Evolutionary conservation across 2,113 vertebrate species (phyloP), one percentile per base, ranked within the genome.

Genomic region (Vombatus ursinus): DNA sequence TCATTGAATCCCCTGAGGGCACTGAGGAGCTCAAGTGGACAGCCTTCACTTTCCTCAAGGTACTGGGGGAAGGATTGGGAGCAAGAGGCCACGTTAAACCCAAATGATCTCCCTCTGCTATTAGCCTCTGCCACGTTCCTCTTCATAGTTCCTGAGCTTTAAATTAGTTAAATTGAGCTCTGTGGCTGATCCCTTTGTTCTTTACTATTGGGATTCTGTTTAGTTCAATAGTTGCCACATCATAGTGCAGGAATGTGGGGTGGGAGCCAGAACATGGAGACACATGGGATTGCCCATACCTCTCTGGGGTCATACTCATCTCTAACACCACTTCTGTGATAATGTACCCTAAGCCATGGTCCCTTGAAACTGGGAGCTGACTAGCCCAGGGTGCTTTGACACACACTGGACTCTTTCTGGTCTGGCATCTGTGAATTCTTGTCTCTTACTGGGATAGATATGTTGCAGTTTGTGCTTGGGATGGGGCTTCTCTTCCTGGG

Each of bases 1-100:
- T 99, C 95, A 99, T 99, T 0, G 99, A 99, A 98, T 99, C 99
- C 93, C 99, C 99, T 0, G 99, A 99, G 98, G 99, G 99, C 94
- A 99, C 99, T 0, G 99, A 99, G 97, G 99, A 99, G 98, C 99
- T 99, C 44, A 99, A 99, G 97, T 99, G 99, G 99, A 99, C 99
- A 0, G 99, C 99, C 0, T 99, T 99, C 98, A 99, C 99, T 19
- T 99, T 99, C 98, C 99, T 99, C 77, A 99, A 99, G 99, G 99
- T 99, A 48, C 93, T 31, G 5, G 89, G 92, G 49, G 37, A 24
- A 0, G 24, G 25, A 31, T 0, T 3, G 89, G n/a, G 28, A 49
- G 57, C 8, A 14, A 8, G 50, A 52, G 92, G 3, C 24, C 53
- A 28, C 6, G 28, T 24, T 37, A 8, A 77, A 77, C 37, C 16